phyloP scores from a whole-genome alignment of 2,113 vertebrate species.

The Nesogale talazaci region DNA sequence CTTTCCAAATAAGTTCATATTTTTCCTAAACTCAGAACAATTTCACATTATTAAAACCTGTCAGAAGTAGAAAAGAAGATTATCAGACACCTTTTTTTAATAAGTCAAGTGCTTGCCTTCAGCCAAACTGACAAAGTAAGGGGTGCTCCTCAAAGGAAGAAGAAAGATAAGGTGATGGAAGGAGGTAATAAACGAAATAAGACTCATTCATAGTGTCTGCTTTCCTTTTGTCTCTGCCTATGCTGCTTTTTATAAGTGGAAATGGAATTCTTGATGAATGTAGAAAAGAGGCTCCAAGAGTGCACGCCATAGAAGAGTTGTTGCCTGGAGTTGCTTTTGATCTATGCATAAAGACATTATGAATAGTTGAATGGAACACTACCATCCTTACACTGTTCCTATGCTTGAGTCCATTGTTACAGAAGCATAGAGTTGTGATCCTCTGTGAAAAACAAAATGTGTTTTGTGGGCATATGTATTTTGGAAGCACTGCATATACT shows the following conservation, averaged over 20 bases:
- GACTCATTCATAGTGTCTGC: background rate
- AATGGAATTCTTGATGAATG: background rate
- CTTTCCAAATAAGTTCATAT: background rate
- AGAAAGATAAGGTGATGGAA: background rate
- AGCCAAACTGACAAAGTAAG: background rate
- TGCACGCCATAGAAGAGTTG: background rate
- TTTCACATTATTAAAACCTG: background rate
- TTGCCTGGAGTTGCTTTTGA: too few species aligned
- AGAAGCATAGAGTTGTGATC: background rate
- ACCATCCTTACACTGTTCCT: too few species aligned
- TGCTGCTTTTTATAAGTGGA: background rate
- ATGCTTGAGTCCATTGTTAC: too few species aligned
- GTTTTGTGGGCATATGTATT: background rate
- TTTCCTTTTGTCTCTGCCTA: background rate
- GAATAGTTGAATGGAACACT: too few species aligned
- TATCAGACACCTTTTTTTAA: background rate
- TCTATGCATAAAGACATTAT: too few species aligned
- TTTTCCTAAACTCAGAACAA: constrained; percentile 20
- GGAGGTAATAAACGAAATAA: background rate
- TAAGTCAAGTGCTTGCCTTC: background rate
- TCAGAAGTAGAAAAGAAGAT: background rate
- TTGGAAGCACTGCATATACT: background rate
- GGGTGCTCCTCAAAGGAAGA: background rate
- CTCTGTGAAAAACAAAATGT: background rate
- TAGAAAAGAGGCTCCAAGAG: background rate